Percentiles rank a stretch among this genome's conserved stretches.
Evolutionary conservation across 2,797 vertebrate species (phyloP).

Genomic region (Clarias platycephalus): DNA sequence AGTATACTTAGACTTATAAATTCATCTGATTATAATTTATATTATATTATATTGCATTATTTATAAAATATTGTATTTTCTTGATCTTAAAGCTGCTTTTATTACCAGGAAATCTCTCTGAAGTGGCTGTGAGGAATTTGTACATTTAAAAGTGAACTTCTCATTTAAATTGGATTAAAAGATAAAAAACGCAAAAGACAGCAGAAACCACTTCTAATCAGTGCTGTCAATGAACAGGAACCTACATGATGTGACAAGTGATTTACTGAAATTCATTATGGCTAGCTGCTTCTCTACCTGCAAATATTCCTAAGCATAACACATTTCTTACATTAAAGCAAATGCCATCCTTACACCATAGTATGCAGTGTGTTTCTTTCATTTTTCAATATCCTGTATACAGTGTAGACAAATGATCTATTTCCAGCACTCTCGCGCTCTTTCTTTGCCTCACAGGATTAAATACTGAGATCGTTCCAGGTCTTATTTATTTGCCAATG

Average conservation of each 20-base stretch:
- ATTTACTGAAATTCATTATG: slow-evolving; percentile 17
- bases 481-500: slow-evolving; percentile 18
- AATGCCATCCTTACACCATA: slow-evolving; percentile 43
- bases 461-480: slow-evolving; percentile 52
- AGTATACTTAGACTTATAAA: background rate
- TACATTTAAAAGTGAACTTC: background rate
- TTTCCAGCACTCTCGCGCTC: slow-evolving; percentile 11
- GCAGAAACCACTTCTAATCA: slow-evolving; percentile 20
- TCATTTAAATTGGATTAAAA: background rate
- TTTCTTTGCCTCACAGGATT: slow-evolving; percentile 35
- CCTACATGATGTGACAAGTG: background rate
- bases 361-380: slow-evolving; percentile 71
- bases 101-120: background rate
- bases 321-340: background rate
- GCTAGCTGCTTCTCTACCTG: background rate
- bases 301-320: slow-evolving; percentile 7
- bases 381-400: slow-evolving; percentile 71
- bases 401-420: slow-evolving; percentile 47
- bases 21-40: background rate
- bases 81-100: background rate
- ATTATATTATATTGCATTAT: background rate
- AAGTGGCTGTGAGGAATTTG: background rate
- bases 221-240: slow-evolving; percentile 18
- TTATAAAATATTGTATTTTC: no score
- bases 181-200: background rate